phyloP scores from a whole-genome alignment of 2,113 vertebrate species.

The Pedetes capensis region DNA sequence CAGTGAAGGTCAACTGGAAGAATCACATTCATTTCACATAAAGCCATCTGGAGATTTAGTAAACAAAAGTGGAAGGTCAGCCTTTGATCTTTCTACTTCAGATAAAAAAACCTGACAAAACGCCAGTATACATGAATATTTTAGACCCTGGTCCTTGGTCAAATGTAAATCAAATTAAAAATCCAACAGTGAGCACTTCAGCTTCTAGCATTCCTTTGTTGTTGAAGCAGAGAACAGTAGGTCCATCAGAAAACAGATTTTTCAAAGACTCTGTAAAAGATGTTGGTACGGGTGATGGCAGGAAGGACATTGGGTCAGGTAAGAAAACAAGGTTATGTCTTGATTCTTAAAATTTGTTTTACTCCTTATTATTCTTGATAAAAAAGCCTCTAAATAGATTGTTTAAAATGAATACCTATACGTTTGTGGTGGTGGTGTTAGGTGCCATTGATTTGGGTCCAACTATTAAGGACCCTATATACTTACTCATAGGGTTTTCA shows the following conservation, averaged over 20 bases:
- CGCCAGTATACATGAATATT: conserved; percentile 71
- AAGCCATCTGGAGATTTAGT: conserved; percentile 78
- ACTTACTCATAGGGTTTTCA: no score
- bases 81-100: conserved; percentile 82
- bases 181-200: conserved; percentile 72
- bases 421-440: no score
- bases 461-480: no score
- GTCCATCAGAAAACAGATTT: conserved; percentile 72
- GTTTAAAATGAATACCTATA: conserved; percentile 37
- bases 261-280: conserved; percentile 67
- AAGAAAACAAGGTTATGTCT: conserved; percentile 65
- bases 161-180: conserved; percentile 81
- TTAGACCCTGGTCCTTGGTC: conserved; percentile 71
- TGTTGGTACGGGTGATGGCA: conserved; percentile 30
- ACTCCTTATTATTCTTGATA: neutral
- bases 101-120: conserved; percentile 84
- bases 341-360: conserved; percentile 23
- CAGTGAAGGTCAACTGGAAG: conserved; percentile 79
- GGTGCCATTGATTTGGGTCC: no score
- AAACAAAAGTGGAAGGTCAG: conserved; percentile 79
- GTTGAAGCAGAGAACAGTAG: conserved; percentile 72
- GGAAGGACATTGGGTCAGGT: conserved; percentile 74
- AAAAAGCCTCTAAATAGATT: neutral
- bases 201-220: conserved; percentile 66
- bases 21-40: conserved; percentile 77